These are phyloP conservation scores for Lordiphosa mommai DNA, from an alignment of 1,140 invertebrate genomes.

Conservation along the genomic window DNA sequence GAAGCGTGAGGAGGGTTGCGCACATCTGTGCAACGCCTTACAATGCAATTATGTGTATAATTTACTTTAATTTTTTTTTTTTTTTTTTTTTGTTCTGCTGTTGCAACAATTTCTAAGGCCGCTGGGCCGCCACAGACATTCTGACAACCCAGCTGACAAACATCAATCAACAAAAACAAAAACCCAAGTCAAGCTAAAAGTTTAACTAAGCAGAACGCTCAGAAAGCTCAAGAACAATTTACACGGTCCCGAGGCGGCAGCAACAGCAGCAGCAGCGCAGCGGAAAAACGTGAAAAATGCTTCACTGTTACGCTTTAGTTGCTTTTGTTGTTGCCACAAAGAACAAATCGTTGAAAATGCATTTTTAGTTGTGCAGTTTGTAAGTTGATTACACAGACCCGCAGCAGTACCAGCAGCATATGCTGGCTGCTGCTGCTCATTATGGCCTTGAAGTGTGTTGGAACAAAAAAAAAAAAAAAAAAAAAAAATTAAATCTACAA, in stretches of 20 bases:
- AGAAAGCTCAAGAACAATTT: constrained; percentile 61
- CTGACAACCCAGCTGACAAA: constrained; percentile 56
- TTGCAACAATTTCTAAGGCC: constrained; percentile 52
- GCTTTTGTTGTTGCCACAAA: constrained; percentile 51
- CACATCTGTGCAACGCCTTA: constrained; percentile 33
- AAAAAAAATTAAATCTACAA: constrained; percentile 7
- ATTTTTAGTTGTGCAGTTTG: constrained; percentile 46
- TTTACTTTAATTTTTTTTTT: constrained; percentile 62
- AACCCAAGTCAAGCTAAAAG: constrained; percentile 33
- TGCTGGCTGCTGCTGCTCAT: constrained; percentile 50
- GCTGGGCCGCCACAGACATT: constrained; percentile 21
- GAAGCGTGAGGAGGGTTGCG: background rate
- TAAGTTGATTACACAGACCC: constrained; percentile 60
- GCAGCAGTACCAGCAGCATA: constrained; percentile 46
- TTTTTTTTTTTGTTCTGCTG: constrained; percentile 23
- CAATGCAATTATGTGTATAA: constrained; percentile 59
- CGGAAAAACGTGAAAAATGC: constrained; percentile 71
- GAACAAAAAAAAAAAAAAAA: constrained; percentile 20
- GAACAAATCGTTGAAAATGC: constrained; percentile 59
- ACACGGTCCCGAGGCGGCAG: constrained; percentile 14
- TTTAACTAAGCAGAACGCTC: constrained; percentile 68
- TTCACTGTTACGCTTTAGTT: constrained; percentile 31
- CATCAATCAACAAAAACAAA: constrained; percentile 57
- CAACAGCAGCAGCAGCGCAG: constrained; percentile 5
- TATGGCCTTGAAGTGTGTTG: constrained; percentile 61